Percentiles rank a stretch among this genome's conserved stretches.
phyloP scores from a whole-genome alignment of 2,888 invertebrate genomes.

The Trissonchulus latispiculum region DNA sequence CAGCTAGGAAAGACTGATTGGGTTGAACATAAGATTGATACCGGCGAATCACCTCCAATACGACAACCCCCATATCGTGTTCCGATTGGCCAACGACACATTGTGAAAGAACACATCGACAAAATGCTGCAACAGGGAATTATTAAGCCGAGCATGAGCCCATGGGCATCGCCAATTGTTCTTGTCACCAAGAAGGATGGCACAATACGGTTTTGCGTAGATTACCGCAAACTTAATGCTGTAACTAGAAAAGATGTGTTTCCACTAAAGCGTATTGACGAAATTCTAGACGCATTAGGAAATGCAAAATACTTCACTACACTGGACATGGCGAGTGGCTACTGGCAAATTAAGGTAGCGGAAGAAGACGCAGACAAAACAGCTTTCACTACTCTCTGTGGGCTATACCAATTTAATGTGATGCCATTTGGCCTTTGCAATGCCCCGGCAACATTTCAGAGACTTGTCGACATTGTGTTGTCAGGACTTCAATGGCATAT shows the following conservation, averaged over 20 bases:
- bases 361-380: not conserved
- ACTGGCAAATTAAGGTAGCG: not conserved
- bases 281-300: not conserved
- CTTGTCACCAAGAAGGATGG: not conserved
- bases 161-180: conserved; percentile 5
- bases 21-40: conserved; percentile 6
- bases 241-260: not conserved
- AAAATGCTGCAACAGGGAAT: conserved; percentile 1
- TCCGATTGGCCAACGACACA: not conserved
- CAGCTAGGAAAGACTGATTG: not conserved
- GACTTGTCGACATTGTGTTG: too few relatives aligned
- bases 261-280: conserved; percentile 6
- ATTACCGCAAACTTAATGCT: conserved; percentile 12
- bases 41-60: not conserved
- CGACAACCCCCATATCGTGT: not conserved
- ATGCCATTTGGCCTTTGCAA: too few relatives aligned
- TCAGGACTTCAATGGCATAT: too few relatives aligned
- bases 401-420: too few relatives aligned
- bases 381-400: too few relatives aligned
- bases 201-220: conserved; percentile 3
- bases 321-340: too few relatives aligned
- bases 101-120: not conserved
- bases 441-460: too few relatives aligned
- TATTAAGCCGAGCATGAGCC: not conserved
- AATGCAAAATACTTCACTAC: conserved; percentile 1